Evolutionary conservation across 92 coral and sea anemone genomes (phyloP).

Genomic region (Umimayanthus chanpuru): DNA sequence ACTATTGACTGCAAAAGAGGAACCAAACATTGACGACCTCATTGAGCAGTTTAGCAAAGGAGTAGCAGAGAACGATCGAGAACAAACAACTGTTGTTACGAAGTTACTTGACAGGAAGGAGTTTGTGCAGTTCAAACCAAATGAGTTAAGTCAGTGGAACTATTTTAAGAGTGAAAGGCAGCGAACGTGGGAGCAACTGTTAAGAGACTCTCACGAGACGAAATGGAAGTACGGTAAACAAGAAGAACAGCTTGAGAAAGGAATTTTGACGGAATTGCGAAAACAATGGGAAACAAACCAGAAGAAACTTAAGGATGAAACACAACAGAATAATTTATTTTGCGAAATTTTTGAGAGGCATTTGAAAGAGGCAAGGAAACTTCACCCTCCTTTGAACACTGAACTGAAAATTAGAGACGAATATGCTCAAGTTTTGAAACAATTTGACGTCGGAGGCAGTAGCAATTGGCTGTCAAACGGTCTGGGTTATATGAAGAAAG

Average conservation of each 20-base stretch:
- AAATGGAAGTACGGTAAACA: not conserved
- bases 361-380: too few relatives aligned
- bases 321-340: too few relatives aligned
- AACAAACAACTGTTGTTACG: not conserved
- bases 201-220: not conserved
- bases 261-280: too few relatives aligned
- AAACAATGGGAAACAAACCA: too few relatives aligned
- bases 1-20: not conserved
- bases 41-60: not conserved
- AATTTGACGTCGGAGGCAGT: too few relatives aligned
- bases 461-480: too few relatives aligned
- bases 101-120: not conserved
- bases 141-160: not conserved
- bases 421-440: too few relatives aligned
- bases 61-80: not conserved
- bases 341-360: too few relatives aligned
- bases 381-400: too few relatives aligned
- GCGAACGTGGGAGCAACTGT: not conserved
- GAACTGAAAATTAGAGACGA: too few relatives aligned
- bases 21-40: conserved; percentile 2
- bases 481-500: not conserved
- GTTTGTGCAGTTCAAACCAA: not conserved
- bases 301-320: too few relatives aligned
- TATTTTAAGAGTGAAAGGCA: not conserved
- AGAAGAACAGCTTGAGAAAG: not conserved